Conservation (phyloP, 2,797 vertebrate genomes). For the Pagetopsis macropterus region DNA sequence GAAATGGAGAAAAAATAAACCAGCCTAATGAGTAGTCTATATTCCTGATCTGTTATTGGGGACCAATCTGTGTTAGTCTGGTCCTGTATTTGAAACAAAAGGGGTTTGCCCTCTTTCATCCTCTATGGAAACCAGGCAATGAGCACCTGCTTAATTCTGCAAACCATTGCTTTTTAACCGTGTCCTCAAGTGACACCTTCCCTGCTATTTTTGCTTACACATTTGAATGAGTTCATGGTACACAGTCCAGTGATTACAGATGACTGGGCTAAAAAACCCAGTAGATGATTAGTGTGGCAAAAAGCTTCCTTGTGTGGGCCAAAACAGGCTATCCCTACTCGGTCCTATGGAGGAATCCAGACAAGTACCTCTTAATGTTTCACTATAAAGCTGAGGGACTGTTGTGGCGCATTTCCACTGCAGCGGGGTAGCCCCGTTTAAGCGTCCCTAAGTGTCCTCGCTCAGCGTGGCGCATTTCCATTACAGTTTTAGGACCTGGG, state of each 20-base stretch:
- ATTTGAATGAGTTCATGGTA: not conserved
- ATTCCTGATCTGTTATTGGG: conserved; percentile 30
- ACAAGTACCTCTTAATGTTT: not conserved
- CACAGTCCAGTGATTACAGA: not conserved
- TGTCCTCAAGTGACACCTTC: conserved; percentile 34
- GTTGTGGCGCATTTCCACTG: no score
- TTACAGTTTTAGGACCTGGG: no score
- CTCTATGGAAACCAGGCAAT: conserved; percentile 16
- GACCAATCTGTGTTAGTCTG: conserved; percentile 14
- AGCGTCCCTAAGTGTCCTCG: no score
- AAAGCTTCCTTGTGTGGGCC: not conserved
- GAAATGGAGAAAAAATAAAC: conserved; percentile 38
- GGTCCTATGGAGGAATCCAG: not conserved
- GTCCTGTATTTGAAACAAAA: conserved; percentile 4
- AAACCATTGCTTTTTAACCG: not conserved
- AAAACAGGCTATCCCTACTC: not conserved
- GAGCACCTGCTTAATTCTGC: conserved; percentile 12
- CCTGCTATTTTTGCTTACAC: conserved; percentile 1
- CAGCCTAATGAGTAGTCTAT: conserved; percentile 41
- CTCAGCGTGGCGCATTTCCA: no score
- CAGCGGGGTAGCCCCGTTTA: no score
- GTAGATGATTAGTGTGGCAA: not conserved
- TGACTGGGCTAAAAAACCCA: not conserved
- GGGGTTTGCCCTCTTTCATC: conserved; percentile 5
- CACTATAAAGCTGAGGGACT: not conserved